These are phyloP conservation scores for Apeltes quadracus DNA, from an alignment of 2,113 vertebrate genomes.

Conservation along the genomic window DNA sequence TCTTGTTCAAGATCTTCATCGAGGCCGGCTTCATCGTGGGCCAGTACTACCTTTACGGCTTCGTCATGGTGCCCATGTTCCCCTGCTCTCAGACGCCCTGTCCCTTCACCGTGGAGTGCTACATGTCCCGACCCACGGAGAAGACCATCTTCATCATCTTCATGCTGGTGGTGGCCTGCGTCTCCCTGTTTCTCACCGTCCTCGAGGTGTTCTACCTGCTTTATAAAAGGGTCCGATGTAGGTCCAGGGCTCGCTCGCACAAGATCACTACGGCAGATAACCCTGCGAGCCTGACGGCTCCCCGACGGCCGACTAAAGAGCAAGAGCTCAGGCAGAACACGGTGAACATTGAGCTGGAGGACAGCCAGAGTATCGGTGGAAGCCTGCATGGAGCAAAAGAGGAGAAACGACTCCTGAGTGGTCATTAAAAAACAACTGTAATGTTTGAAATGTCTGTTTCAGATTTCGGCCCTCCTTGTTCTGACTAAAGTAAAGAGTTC, in stretches of 20 bases:
- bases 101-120: slow-evolving; percentile 85
- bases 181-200: slow-evolving; percentile 81
- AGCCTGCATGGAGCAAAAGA: slow-evolving; percentile 76
- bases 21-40: slow-evolving; percentile 82
- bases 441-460: not conserved
- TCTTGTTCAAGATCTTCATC: slow-evolving; percentile 81
- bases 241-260: slow-evolving; percentile 5
- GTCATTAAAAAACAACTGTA: slow-evolving; percentile 31
- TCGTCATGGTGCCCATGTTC: slow-evolving; percentile 83
- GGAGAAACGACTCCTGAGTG: slow-evolving; percentile 65
- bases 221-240: slow-evolving; percentile 61
- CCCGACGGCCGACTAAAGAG: slow-evolving; percentile 26
- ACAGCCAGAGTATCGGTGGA: slow-evolving; percentile 63
- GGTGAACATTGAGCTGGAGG: slow-evolving; percentile 73
- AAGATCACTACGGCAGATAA: slow-evolving; percentile 42
- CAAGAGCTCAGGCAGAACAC: slow-evolving; percentile 71
- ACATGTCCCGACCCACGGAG: slow-evolving; percentile 86
- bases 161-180: slow-evolving; percentile 82
- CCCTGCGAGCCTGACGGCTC: slow-evolving; percentile 31
- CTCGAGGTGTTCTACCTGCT: slow-evolving; percentile 82
- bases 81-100: slow-evolving; percentile 80
- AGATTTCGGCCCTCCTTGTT: not conserved
- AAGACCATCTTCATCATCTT: slow-evolving; percentile 89
- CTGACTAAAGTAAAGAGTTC: slow-evolving; percentile 25
- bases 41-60: slow-evolving; percentile 86